phyloP scores from a whole-genome alignment of 2,888 invertebrate species.

The Hybos culiciformis region DNA sequence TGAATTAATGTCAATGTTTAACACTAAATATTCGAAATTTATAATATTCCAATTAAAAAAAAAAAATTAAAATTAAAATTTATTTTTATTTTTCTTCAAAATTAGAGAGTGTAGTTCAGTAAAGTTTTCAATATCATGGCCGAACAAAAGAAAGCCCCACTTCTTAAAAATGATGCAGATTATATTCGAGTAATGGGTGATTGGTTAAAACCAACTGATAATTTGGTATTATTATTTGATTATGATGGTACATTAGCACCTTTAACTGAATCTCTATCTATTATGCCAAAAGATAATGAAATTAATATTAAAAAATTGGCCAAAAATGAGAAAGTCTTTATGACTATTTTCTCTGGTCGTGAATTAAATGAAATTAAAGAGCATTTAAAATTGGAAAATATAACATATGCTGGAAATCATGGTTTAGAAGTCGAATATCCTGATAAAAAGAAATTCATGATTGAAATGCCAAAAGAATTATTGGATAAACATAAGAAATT shows the following conservation, averaged over 20 bases:
- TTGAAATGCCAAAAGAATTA: slow-evolving; percentile 58
- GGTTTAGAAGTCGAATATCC: slow-evolving; percentile 63
- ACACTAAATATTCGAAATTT: no score
- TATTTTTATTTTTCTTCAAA: slow-evolving; percentile 16
- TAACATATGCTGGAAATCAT: slow-evolving; percentile 65
- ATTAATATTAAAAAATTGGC: slow-evolving; percentile 53
- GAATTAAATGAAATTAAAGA: slow-evolving; percentile 59
- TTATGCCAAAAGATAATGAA: slow-evolving; percentile 55
- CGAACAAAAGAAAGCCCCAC: slow-evolving; percentile 35
- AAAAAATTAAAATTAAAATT: background rate
- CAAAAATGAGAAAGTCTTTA: slow-evolving; percentile 56
- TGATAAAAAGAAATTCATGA: slow-evolving; percentile 60
- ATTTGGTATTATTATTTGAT: slow-evolving; percentile 55
- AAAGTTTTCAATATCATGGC: no score
- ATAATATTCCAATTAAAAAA: background rate
- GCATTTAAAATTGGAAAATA: slow-evolving; percentile 43
- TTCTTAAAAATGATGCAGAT: slow-evolving; percentile 33
- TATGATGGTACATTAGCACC: slow-evolving; percentile 66
- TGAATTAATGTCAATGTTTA: no score
- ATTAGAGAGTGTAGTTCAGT: no score
- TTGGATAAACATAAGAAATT: slow-evolving; percentile 52
- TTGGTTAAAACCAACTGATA: slow-evolving; percentile 47
- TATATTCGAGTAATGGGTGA: slow-evolving; percentile 32
- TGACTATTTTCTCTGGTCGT: slow-evolving; percentile 58
- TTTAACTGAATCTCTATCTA: slow-evolving; percentile 49